Percentiles rank a stretch among this genome's conserved stretches.
These are phyloP conservation scores for Astropecten irregularis DNA, from an alignment of 53 echinoderm and acorn worm species.

Conservation along the genomic window DNA sequence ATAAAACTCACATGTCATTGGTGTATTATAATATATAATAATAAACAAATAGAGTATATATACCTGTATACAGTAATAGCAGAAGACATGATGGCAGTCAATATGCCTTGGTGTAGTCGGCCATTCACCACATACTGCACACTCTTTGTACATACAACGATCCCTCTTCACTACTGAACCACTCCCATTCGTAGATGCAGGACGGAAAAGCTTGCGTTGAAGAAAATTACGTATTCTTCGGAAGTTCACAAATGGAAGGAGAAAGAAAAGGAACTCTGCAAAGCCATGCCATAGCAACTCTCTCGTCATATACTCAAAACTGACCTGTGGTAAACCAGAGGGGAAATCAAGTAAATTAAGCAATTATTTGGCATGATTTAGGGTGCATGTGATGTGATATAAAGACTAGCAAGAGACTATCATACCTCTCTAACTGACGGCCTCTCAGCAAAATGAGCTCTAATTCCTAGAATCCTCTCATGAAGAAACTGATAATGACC, in stretches of 20 bases:
- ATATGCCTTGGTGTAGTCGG: slow-evolving; percentile 87
- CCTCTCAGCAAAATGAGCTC: slow-evolving; percentile 75
- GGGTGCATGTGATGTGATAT: neutral
- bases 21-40: too few species aligned
- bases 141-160: slow-evolving; percentile 69
- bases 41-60: too few species aligned
- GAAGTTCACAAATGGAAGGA: slow-evolving; percentile 95
- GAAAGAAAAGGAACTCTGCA: slow-evolving; percentile 98
- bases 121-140: slow-evolving; percentile 96
- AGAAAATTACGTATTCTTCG: slow-evolving; percentile 83
- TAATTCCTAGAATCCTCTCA: slow-evolving; percentile 80
- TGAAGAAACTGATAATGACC: slow-evolving; percentile 81
- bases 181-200: too few species aligned
- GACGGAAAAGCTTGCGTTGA: slow-evolving; percentile 50
- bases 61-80: slow-evolving; percentile 93
- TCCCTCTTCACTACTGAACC: slow-evolving; percentile 30
- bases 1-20: too few species aligned
- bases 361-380: too few species aligned
- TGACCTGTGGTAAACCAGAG: slow-evolving; percentile 71
- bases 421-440: slow-evolving; percentile 89
- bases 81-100: slow-evolving; percentile 90
- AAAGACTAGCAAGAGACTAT: neutral
- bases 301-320: slow-evolving; percentile 97
- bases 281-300: slow-evolving; percentile 99
- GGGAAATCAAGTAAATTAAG: too few species aligned